Evolutionary conservation across 2,888 invertebrate genomes (phyloP).

Genomic region (Tanypteryx hageni): DNA sequence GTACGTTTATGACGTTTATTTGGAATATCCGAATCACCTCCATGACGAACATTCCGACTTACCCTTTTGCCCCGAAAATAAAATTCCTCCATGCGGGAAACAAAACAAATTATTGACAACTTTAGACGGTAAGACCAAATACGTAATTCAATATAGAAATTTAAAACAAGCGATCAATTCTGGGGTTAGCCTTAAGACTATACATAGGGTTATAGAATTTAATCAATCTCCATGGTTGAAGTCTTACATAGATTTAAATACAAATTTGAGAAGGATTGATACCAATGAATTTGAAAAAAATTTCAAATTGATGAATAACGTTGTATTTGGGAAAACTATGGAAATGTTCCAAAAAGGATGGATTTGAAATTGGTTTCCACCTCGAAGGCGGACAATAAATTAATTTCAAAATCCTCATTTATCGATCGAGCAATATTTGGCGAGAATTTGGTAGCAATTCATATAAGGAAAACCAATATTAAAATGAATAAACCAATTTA

Average conservation of each 20-base stretch:
- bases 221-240: slow-evolving; percentile 73
- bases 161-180: slow-evolving; percentile 70
- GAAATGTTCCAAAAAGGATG: neutral
- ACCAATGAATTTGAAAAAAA: too few species aligned
- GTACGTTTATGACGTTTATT: neutral
- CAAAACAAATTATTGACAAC: neutral
- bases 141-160: slow-evolving; percentile 71
- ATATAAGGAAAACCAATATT: too few species aligned
- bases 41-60: neutral
- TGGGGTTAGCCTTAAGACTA: slow-evolving; percentile 70
- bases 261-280: slow-evolving; percentile 73
- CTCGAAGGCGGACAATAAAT: too few species aligned
- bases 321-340: neutral
- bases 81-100: neutral
- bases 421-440: too few species aligned
- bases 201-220: slow-evolving; percentile 72
- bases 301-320: slow-evolving; percentile 71
- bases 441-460: too few species aligned
- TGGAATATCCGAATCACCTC: neutral
- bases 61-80: neutral
- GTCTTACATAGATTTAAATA: slow-evolving; percentile 73
- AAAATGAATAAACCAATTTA: too few species aligned
- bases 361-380: neutral
- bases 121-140: slow-evolving; percentile 66
- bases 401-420: too few species aligned